Evolutionary conservation across 2,113 vertebrate species (phyloP).

Genomic region (Rattus norvegicus): GRCr8 NC_086021.1:64018501-64019000

Average conservation of each 20-base stretch:
- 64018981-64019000: neutral
- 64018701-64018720: neutral
- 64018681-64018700: neutral
- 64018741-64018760: neutral
- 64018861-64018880: neutral
- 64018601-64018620: neutral
- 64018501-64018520: neutral
- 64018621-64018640: neutral
- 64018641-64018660: neutral
- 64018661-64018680: neutral
- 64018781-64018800: neutral
- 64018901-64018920: neutral
- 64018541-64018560: neutral
- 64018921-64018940: neutral
- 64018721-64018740: neutral
- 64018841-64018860: neutral
- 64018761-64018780: neutral
- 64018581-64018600: neutral
- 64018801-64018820: neutral
- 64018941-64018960: no score
- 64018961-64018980: neutral
- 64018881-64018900: neutral
- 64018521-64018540: neutral
- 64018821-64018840: neutral
- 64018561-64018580: neutral